Percentiles rank a stretch among this genome's conserved stretches.
These are phyloP conservation scores for Jordanella pulchra DNA, from an alignment of 2,797 vertebrate genomes.

Conservation along the genomic window DNA sequence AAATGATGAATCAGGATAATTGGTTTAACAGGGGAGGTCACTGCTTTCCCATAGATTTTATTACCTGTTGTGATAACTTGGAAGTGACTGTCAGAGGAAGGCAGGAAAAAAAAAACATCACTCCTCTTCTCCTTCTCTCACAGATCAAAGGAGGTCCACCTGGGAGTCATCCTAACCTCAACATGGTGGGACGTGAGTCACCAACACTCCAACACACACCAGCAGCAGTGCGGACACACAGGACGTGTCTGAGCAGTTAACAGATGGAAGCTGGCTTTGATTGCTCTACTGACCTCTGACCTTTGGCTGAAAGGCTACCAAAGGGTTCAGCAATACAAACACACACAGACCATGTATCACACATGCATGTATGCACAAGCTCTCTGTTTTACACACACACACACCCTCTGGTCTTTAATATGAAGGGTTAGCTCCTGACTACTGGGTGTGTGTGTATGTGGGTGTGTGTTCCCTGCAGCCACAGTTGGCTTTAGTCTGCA, in stretches of 20 bases:
- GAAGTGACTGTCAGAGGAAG: constrained; percentile 41
- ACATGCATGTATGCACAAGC: background rate
- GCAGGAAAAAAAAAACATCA: constrained; percentile 33
- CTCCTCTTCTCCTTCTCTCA: constrained; percentile 22
- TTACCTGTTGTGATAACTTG: constrained; percentile 15
- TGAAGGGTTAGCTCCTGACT: constrained; percentile 25
- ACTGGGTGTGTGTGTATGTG: constrained; percentile 25
- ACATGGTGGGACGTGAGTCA: constrained; percentile 55
- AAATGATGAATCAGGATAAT: background rate
- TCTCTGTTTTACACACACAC: background rate
- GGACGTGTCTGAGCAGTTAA: constrained; percentile 51
- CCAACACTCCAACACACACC: constrained; percentile 38
- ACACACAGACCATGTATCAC: constrained; percentile 27
- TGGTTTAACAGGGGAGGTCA: background rate
- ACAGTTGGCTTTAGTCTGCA: constrained; percentile 53
- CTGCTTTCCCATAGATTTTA: constrained; percentile 4
- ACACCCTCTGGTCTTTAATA: background rate
- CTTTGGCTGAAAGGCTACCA: constrained; percentile 72
- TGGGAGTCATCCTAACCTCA: constrained; percentile 75
- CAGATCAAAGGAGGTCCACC: constrained; percentile 74
- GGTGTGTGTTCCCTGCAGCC: constrained; percentile 54
- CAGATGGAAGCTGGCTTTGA: constrained; percentile 79
- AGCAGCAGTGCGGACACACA: constrained; percentile 24
- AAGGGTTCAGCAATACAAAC: constrained; percentile 61
- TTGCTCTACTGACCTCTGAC: constrained; percentile 79